Percentiles rank a stretch among this genome's conserved stretches.
Evolutionary conservation across 2,797 vertebrate species (phyloP).

Genomic region (Premnoplex brunnescens): DNA sequence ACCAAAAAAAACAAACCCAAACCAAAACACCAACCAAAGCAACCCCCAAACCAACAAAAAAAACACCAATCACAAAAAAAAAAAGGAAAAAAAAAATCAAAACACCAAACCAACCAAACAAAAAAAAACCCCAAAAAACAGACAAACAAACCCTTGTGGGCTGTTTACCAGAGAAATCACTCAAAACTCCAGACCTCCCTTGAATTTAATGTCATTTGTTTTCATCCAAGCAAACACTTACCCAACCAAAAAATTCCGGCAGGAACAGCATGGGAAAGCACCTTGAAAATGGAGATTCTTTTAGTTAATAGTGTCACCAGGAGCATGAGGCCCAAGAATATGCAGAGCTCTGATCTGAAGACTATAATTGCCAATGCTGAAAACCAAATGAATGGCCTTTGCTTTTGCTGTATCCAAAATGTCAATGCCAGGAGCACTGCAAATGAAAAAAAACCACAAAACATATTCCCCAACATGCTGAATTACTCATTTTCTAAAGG

Average conservation of each 20-base stretch:
- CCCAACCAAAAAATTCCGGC: slow-evolving; percentile 87
- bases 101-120: neutral
- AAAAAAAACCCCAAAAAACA: too few relatives aligned
- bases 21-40: neutral
- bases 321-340: slow-evolving; percentile 90
- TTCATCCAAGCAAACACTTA: slow-evolving; percentile 68
- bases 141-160: neutral
- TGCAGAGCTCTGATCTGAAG: slow-evolving; percentile 90
- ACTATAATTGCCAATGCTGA: slow-evolving; percentile 90
- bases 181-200: neutral
- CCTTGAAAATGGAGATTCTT: slow-evolving; percentile 76
- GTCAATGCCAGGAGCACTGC: slow-evolving; percentile 87
- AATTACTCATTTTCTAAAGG: neutral
- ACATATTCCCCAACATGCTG: neutral
- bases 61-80: neutral
- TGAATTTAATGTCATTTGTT: neutral
- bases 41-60: neutral
- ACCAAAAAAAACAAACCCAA: neutral
- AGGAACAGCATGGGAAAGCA: slow-evolving; percentile 83
- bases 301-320: slow-evolving; percentile 81
- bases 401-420: slow-evolving; percentile 88
- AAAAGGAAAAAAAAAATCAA: neutral
- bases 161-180: neutral
- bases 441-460: neutral
- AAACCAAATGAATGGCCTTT: slow-evolving; percentile 84